Evolutionary conservation across 2,888 invertebrate species (phyloP), one percentile per base, ranked within the genome.

Genomic region (Clusia tigrina): DNA sequence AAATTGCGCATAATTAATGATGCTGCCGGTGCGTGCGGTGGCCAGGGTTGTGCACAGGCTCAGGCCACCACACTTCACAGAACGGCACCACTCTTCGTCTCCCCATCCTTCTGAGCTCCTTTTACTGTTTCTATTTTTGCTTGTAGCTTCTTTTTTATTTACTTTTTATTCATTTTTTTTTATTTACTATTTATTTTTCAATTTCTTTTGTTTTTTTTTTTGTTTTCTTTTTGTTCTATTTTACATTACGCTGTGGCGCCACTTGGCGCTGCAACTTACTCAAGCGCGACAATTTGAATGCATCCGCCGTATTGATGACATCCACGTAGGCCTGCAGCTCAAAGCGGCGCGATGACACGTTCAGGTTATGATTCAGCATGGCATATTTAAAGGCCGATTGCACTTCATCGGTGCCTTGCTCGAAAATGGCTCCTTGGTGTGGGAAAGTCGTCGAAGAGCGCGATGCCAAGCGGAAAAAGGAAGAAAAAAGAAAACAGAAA

Each of bases 321-420:
- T 95, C 94, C 54, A 94, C 94, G 78, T 91, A 94, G 9, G 94
- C 94, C 81, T 93, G 92, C 58, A 95, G 86, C 81, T 95, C 95
- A 79, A 95, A 91, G 51, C 93, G 87, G 60, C 90, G 86, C 37
- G 89, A 89, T 65, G 90, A 90, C 67, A 92, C 89, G 79, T 94
- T 94, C 80, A 93, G 90, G 81, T 94, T 94, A 83, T 95, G 94
- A 74, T 90, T 90, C 55, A 90, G 88, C 90, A 94, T 90, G 5
- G 95, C 95, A 81, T 92, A 94, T 79, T 91, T 94, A 84, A 95
- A 95, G n/a, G 94, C 95, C 67, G 93, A 91, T 84, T 95, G 95
- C 63, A 95, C 93, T 81, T 95, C 95, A 80, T 94, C 94, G 1
- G 93, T 94, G 64, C 94, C 94, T 81, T 94, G 94, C 77, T 95